A percentile compares a stretch with the other conserved stretches of the same genome.
phyloP scores from a whole-genome alignment of 2,888 invertebrate genomes.

The Teleogryllus oceanicus region DNA sequence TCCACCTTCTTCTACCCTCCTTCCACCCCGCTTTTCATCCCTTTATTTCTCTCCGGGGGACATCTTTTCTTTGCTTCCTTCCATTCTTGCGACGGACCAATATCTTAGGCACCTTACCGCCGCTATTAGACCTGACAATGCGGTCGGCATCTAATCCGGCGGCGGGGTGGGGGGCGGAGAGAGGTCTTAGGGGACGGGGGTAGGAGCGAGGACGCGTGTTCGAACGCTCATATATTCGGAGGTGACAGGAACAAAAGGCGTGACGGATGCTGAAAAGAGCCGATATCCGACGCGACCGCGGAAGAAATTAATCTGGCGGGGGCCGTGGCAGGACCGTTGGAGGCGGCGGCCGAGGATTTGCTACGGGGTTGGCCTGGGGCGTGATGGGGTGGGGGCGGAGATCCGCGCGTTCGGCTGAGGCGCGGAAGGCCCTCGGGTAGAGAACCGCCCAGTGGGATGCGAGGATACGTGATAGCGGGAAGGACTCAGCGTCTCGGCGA shows the following conservation, averaged over 20 bases:
- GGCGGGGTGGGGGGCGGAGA: neutral
- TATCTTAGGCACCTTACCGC: conserved; percentile 8
- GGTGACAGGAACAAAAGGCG: neutral
- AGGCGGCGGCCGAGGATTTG: neutral
- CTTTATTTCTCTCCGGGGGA: conserved; percentile 33
- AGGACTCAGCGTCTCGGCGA: too few relatives aligned
- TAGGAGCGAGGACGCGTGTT: neutral
- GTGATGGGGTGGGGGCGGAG: too few relatives aligned
- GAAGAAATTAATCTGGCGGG: conserved; percentile 7
- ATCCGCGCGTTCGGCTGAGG: too few relatives aligned
- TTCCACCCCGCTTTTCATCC: conserved; percentile 23
- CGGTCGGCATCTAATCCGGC: neutral
- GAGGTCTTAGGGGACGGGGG: neutral
- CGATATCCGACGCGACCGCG: neutral
- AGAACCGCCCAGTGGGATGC: too few relatives aligned
- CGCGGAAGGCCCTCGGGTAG: too few relatives aligned
- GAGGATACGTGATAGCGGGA: too few relatives aligned
- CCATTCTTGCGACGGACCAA: neutral
- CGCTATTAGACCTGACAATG: neutral
- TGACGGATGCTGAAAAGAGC: neutral
- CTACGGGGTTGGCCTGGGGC: too few relatives aligned
- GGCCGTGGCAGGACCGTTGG: neutral
- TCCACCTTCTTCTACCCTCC: conserved; percentile 2
- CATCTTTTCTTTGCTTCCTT: conserved; percentile 31
- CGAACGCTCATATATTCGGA: neutral